Evolutionary conservation across 2,888 invertebrate genomes (phyloP).

Genomic region (Sinohyriopsis cumingii): DNA sequence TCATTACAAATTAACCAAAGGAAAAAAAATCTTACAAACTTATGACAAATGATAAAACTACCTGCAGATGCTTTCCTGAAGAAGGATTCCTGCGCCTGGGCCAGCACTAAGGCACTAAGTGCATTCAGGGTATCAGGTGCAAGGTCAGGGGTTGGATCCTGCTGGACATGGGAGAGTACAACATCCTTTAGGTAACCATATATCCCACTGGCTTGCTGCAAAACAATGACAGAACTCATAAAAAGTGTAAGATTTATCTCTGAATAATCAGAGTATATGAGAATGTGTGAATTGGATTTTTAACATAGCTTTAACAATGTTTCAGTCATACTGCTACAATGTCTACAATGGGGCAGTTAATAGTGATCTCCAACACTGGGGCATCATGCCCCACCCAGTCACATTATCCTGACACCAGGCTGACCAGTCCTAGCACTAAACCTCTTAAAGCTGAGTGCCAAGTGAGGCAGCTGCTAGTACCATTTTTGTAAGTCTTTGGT

Average conservation of each 20-base stretch:
- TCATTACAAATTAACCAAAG: neutral
- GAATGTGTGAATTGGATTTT: neutral
- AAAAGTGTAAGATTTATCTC: neutral
- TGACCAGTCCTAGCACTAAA: too few species aligned
- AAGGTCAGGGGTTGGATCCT: conserved; percentile 96
- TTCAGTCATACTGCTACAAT: too few species aligned
- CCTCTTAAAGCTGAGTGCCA: too few species aligned
- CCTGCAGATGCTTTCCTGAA: conserved; percentile 86
- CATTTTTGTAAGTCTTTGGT: too few species aligned
- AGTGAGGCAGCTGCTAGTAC: too few species aligned
- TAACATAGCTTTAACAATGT: too few species aligned
- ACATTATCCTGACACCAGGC: too few species aligned
- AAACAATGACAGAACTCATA: conserved; percentile 2
- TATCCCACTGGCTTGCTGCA: conserved; percentile 90
- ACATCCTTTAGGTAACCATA: conserved; percentile 85
- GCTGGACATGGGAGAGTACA: conserved; percentile 84
- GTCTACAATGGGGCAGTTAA: too few species aligned
- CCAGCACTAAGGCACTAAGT: conserved; percentile 90
- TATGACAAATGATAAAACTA: conserved; percentile 34
- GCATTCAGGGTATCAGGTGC: conserved; percentile 92
- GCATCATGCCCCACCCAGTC: too few species aligned
- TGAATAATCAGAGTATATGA: neutral
- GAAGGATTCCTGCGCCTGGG: conserved; percentile 98
- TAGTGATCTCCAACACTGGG: too few species aligned
- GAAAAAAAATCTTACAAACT: neutral